phyloP scores from a whole-genome alignment of 2,888 invertebrate species.

The Amorpha juglandis region DNA sequence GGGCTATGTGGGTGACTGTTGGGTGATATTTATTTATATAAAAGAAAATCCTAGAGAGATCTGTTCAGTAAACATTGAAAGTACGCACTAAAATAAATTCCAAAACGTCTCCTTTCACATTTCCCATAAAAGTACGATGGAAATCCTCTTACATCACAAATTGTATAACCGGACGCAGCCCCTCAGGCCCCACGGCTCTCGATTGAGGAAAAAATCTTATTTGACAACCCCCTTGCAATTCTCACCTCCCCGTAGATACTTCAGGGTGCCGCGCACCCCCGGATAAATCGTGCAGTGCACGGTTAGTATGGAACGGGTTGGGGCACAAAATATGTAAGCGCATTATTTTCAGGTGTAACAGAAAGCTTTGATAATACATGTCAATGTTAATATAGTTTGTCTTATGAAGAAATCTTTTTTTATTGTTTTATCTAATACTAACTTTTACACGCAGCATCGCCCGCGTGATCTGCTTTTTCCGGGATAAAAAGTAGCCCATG shows the following conservation, averaged over 20 bases:
- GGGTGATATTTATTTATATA: too few species aligned
- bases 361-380: too few species aligned
- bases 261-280: constrained; percentile 46
- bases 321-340: too few species aligned
- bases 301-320: constrained; percentile 45
- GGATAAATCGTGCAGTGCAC: constrained; percentile 60
- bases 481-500: too few species aligned
- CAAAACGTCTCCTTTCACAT: constrained; percentile 27
- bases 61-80: not conserved
- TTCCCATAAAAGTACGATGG: constrained; percentile 33
- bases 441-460: too few species aligned
- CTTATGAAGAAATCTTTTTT: too few species aligned
- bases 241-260: constrained; percentile 64
- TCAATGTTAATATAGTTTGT: too few species aligned
- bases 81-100: constrained; percentile 26
- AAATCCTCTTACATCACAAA: constrained; percentile 57
- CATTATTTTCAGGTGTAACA: too few species aligned
- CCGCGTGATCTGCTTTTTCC: too few species aligned
- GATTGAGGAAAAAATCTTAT: constrained; percentile 83
- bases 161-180: constrained; percentile 68
- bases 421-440: too few species aligned
- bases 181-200: constrained; percentile 40
- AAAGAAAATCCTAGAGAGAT: too few species aligned
- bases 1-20: too few species aligned
- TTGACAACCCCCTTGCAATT: constrained; percentile 73